A percentile compares a stretch with the other conserved stretches of the same genome.
phyloP scores from a whole-genome alignment of 2,888 invertebrate genomes.

The Catotricha subobsoleta region DNA sequence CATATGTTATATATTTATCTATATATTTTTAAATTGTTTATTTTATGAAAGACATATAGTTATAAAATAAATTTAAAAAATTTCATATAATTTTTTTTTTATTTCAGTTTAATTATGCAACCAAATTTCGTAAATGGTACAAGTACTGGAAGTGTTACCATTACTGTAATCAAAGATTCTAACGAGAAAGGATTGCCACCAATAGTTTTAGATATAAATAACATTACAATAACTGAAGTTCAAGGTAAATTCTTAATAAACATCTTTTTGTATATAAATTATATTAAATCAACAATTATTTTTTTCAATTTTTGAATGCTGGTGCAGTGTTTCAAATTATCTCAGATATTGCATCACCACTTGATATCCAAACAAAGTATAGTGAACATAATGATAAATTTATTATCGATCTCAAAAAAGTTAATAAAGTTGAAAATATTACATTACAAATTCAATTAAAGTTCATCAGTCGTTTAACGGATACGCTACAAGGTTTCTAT shows the following conservation, averaged over 20 bases:
- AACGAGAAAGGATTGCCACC: conserved; percentile 20
- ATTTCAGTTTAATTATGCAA: conserved; percentile 23
- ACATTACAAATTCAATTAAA: conserved; percentile 26
- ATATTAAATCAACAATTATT: too few relatives aligned
- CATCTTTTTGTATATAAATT: too few relatives aligned
- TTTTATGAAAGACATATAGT: background rate
- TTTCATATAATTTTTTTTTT: background rate
- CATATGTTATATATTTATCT: too few relatives aligned
- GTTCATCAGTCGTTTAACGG: conserved; percentile 35
- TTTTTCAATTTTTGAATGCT: background rate
- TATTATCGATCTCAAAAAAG: conserved; percentile 10
- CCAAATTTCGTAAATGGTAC: conserved; percentile 22
- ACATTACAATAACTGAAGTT: conserved; percentile 22
- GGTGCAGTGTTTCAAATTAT: background rate
- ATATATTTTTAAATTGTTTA: too few relatives aligned
- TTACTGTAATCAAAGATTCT: conserved; percentile 22
- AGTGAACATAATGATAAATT: conserved; percentile 23
- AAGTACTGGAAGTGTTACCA: conserved; percentile 24
- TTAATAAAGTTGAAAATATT: conserved; percentile 6
- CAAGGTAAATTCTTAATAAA: conserved; percentile 1
- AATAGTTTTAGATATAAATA: conserved; percentile 26
- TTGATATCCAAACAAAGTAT: conserved; percentile 19
- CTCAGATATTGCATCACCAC: background rate
- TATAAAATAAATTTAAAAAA: conserved; percentile 4
- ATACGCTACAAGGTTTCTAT: conserved; percentile 37